Percentiles rank a stretch among this genome's conserved stretches.
These are phyloP conservation scores for Drosophila murphyi DNA, from an alignment of 1,140 invertebrate genomes.

Conservation along the genomic window DNA sequence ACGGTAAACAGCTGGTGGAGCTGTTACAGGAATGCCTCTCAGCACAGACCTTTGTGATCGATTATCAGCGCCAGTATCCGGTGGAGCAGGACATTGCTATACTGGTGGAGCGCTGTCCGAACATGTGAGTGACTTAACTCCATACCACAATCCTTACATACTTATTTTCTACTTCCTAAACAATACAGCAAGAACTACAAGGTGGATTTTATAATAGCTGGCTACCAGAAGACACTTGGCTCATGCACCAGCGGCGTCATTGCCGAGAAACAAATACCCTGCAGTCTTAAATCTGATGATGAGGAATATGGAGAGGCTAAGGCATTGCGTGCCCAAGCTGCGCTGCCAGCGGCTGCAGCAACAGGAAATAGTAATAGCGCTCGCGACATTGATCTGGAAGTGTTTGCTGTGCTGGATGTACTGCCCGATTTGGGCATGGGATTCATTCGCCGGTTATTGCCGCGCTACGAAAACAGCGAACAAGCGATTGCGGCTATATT, in stretches of 20 bases:
- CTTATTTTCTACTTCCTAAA: background rate
- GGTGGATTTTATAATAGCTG: conserved; percentile 83
- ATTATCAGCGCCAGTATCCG: conserved; percentile 88
- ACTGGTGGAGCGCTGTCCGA: conserved; percentile 86
- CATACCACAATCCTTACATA: background rate
- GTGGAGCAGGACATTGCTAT: conserved; percentile 87
- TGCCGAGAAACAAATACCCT: conserved; percentile 44
- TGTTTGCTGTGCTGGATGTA: conserved; percentile 86
- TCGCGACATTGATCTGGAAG: conserved; percentile 76
- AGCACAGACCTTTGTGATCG: conserved; percentile 89
- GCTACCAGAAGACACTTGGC: conserved; percentile 65
- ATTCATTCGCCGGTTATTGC: conserved; percentile 89
- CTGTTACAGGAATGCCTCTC: conserved; percentile 87
- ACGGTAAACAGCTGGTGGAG: conserved; percentile 85
- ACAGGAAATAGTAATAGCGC: conserved; percentile 16
- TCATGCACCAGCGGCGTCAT: conserved; percentile 51
- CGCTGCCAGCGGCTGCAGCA: conserved; percentile 15
- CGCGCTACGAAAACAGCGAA: conserved; percentile 90
- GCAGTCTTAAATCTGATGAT: conserved; percentile 30
- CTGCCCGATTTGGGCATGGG: conserved; percentile 92
- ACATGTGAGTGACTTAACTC: conserved; percentile 87
- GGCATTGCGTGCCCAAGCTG: background rate
- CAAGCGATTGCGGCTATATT: conserved; percentile 92
- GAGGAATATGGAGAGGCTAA: conserved; percentile 20
- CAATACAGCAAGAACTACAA: conserved; percentile 86